Evolutionary conservation across 92 coral and sea anemone species (phyloP), one percentile per base, ranked within the genome.

Genomic region (Zoanthus sociatus): DNA sequence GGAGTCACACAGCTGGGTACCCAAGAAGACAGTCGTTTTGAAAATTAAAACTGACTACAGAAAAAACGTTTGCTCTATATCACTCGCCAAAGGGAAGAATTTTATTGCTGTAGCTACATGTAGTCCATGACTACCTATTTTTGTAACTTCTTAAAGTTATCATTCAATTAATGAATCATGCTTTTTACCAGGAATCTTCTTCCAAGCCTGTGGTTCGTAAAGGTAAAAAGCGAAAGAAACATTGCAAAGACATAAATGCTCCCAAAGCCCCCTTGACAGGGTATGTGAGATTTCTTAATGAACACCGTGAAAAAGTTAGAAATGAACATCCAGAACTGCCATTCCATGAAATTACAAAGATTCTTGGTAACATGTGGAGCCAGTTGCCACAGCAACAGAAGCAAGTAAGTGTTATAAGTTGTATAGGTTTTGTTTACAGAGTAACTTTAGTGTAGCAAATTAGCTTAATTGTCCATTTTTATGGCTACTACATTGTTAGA

Each of bases 211-310:
- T 90, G 46, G 90, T 90, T 69, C 79, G 96, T n/a, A 94, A 91
- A 83, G 98, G 97, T 51, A 95, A 96, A 89, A 97, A 97, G 86
- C 89, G 99, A 0, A 97, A 97, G 91, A 97, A 97, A 91, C 89
- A 93, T 15, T 86, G 91, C 88, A 97, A 97, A 76, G 99, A 97
- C 81, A 86, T 89, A 18, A 97, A 97, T 91, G 99, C 99, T 42
- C 99, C 99, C 67, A 97, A 97, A 73, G 99, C 99, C 11, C 99
- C 99, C 47, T 89, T 97, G 54, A 97, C 99, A 60, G 99, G 99
- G 13, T 97, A 97, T 89, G 99, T 97, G 85, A 88, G 99, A 61
- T 95, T 96, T 76, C 90, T 96, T 67, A 96, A 96, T 87, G 99
- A 96, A 50, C 95, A 96, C 48, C 93, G 99, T 0, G 99, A 97